These are phyloP conservation scores for Todus mexicanus DNA, from an alignment of 2,797 vertebrate species.

Conservation along the genomic window DNA sequence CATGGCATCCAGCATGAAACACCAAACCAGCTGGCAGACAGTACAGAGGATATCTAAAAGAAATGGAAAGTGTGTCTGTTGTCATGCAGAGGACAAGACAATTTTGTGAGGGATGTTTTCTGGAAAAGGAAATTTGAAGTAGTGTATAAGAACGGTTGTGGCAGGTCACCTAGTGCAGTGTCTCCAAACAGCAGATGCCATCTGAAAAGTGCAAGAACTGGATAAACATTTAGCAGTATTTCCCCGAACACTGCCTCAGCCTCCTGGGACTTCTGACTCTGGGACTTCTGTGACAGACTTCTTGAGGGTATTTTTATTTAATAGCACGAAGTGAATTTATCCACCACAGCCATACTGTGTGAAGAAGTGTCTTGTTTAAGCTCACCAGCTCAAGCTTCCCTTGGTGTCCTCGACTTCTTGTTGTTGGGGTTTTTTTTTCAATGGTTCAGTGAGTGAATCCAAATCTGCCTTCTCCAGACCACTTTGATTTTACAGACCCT, in stretches of 20 bases:
- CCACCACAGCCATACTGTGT: rapidly evolving
- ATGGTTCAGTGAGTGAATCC: background rate
- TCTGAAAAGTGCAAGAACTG: background rate
- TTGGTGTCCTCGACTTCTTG: background rate
- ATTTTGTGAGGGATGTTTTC: background rate
- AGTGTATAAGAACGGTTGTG: background rate
- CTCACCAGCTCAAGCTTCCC: background rate
- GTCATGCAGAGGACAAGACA: background rate
- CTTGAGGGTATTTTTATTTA: background rate
- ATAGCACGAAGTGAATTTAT: background rate
- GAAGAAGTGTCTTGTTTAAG: background rate
- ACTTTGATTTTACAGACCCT: background rate
- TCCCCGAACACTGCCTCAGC: background rate
- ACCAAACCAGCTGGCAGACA: too few relatives aligned
- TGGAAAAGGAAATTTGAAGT: background rate
- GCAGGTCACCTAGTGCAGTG: background rate
- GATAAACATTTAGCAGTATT: background rate
- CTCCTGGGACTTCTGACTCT: background rate
- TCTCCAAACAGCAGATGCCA: background rate
- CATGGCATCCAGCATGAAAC: too few relatives aligned
- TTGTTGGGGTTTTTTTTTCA: too few relatives aligned
- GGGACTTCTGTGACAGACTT: background rate
- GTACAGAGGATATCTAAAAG: too few relatives aligned
- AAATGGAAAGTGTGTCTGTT: too few relatives aligned
- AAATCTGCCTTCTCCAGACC: background rate